Evolutionary conservation across 1,140 invertebrate genomes (phyloP).

Genomic region (Euschistus heros): DNA sequence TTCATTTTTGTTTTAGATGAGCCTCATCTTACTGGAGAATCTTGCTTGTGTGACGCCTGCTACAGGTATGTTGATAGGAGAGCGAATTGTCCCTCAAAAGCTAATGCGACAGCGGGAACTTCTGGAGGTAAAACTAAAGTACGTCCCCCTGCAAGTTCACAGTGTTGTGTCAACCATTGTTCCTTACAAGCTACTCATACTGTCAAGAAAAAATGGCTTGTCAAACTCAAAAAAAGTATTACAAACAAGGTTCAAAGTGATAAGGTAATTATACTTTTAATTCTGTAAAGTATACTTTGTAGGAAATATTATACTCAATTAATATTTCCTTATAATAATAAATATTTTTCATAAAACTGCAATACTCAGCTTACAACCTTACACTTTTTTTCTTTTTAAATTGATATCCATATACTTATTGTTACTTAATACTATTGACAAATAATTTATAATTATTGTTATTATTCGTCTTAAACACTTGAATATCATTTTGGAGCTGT

Average conservation of each 20-base stretch:
- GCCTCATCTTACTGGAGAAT: constrained; percentile 63
- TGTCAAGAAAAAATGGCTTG: constrained; percentile 63
- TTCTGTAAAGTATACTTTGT: background rate
- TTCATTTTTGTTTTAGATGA: constrained; percentile 44
- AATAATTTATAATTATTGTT: too few species aligned
- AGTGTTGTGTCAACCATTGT: constrained; percentile 52
- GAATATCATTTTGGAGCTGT: too few species aligned
- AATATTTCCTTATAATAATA: too few species aligned
- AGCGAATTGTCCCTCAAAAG: constrained; percentile 50
- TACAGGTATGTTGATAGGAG: constrained; percentile 71
- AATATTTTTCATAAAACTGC: too few species aligned
- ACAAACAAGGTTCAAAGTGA: constrained; percentile 49
- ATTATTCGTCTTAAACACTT: too few species aligned
- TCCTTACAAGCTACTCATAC: constrained; percentile 50
- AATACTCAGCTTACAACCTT: too few species aligned
- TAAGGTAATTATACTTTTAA: background rate
- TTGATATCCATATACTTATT: too few species aligned
- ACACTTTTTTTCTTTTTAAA: too few species aligned
- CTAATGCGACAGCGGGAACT: background rate
- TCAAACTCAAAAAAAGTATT: constrained; percentile 56
- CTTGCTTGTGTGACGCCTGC: constrained; percentile 73
- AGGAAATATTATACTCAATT: background rate
- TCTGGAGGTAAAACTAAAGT: constrained; percentile 30
- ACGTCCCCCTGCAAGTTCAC: constrained; percentile 32
- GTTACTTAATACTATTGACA: too few species aligned